These are phyloP conservation scores for Genyomyrus donnyi DNA, from an alignment of 2,113 vertebrate species.

Conservation along the genomic window DNA sequence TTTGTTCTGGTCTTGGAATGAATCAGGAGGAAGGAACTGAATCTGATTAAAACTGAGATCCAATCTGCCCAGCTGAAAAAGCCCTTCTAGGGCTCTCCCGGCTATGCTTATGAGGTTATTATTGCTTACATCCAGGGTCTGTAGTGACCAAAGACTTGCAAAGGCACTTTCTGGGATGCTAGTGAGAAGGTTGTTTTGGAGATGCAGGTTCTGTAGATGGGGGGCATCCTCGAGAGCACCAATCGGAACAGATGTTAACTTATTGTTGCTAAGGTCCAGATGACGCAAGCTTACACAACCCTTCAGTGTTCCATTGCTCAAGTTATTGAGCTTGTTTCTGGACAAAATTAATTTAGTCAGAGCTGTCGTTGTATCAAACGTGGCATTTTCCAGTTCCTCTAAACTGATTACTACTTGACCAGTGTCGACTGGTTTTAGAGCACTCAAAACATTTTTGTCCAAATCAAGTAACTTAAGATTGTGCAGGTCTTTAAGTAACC, in stretches of 20 bases:
- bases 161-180: constrained; percentile 32
- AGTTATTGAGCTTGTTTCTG: constrained; percentile 32
- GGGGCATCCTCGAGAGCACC: constrained; percentile 31
- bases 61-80: constrained; percentile 34
- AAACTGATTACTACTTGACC: background rate
- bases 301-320: constrained; percentile 33
- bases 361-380: constrained; percentile 35
- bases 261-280: constrained; percentile 46
- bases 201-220: constrained; percentile 38
- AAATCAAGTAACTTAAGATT: constrained; percentile 38
- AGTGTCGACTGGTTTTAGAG: constrained; percentile 17
- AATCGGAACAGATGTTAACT: constrained; percentile 26
- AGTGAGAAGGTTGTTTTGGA: constrained; percentile 47
- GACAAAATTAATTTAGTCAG: constrained; percentile 43
- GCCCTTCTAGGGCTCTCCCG: constrained; percentile 34
- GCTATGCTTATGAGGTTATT: constrained; percentile 39
- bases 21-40: constrained; percentile 26
- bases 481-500: constrained; percentile 32
- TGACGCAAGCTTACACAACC: constrained; percentile 34
- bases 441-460: constrained; percentile 34
- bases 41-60: constrained; percentile 48
- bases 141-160: constrained; percentile 25
- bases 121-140: constrained; percentile 39
- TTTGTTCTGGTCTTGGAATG: constrained; percentile 34
- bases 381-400: constrained; percentile 29